Conservation (phyloP, 2,888 invertebrate species). For the Electrophaes corylata region DNA sequence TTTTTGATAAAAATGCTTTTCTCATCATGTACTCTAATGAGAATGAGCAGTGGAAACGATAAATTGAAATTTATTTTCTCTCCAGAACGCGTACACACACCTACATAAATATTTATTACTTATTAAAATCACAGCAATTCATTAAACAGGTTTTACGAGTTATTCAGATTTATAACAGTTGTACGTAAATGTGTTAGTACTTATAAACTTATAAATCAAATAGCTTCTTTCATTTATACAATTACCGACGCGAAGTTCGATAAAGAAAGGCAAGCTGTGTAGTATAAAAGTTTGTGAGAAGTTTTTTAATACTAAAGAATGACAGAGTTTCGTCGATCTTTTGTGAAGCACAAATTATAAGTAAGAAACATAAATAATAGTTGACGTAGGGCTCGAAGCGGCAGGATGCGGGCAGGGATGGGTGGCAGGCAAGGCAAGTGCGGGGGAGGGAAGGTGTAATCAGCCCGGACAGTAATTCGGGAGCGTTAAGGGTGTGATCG, state of each 20-base stretch:
- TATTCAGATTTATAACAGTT: constrained; percentile 57
- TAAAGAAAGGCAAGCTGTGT: constrained; percentile 46
- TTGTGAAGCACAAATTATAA: constrained; percentile 79
- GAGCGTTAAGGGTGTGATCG: constrained; percentile 82
- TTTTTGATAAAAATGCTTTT: constrained; percentile 65
- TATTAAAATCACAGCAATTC: constrained; percentile 68
- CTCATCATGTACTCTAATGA: constrained; percentile 68
- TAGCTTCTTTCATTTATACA: constrained; percentile 45
- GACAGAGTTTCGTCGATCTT: constrained; percentile 77
- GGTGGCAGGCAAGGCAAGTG: constrained; percentile 41
- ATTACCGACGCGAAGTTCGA: constrained; percentile 53
- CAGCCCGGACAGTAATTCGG: constrained; percentile 82
- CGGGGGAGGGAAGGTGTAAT: constrained; percentile 68
- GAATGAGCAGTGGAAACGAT: constrained; percentile 65
- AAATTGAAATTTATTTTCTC: constrained; percentile 75
- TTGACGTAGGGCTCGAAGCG: constrained; percentile 71
- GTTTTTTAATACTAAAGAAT: constrained; percentile 77
- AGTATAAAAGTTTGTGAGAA: constrained; percentile 65
- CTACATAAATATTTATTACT: constrained; percentile 70
- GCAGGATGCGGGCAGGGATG: constrained; percentile 48
- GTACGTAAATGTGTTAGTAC: constrained; percentile 7
- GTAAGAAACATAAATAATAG: constrained; percentile 81
- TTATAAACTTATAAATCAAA: constrained; percentile 12
- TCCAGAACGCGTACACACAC: constrained; percentile 54
- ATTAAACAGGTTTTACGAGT: constrained; percentile 65